phyloP scores from a whole-genome alignment of 2,888 invertebrate species.

The Blastobasis lacticolella region DNA sequence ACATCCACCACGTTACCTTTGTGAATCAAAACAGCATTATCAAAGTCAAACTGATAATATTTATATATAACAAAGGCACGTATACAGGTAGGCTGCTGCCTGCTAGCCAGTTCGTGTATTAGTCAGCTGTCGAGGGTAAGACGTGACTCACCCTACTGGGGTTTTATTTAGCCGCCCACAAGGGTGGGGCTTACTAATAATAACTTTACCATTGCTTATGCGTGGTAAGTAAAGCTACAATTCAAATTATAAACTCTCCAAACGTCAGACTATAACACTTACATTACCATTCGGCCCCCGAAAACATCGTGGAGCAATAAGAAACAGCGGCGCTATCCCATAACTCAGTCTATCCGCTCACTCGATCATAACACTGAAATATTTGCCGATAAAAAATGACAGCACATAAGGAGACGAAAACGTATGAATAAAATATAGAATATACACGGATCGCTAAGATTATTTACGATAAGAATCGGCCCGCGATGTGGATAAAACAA shows the following conservation, averaged over 20 bases:
- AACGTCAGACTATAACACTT: no score
- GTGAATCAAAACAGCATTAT: no score
- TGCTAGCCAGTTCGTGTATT: slow-evolving; percentile 8
- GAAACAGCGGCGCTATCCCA: neutral
- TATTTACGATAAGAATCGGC: slow-evolving; percentile 28
- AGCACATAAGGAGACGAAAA: slow-evolving; percentile 12
- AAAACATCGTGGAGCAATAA: slow-evolving; percentile 1
- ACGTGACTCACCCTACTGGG: slow-evolving; percentile 13
- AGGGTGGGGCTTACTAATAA: no score
- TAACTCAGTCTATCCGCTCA: slow-evolving; percentile 6
- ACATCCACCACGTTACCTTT: no score
- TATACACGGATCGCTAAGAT: slow-evolving; percentile 20
- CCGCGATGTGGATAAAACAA: slow-evolving; percentile 27
- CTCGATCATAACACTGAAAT: slow-evolving; percentile 14
- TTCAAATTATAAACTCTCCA: no score
- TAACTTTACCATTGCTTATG: no score
- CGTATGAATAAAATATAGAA: slow-evolving; percentile 29
- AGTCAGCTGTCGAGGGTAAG: slow-evolving; percentile 15
- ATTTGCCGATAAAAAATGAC: slow-evolving; percentile 17
- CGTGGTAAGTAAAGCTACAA: no score
- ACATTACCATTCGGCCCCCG: no score
- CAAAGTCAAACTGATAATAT: no score
- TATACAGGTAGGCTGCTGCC: no score
- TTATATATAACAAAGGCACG: no score
- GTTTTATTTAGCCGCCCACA: slow-evolving; percentile 1